phyloP scores from a whole-genome alignment of 2,888 invertebrate genomes.

The Trichogramma evanescens region DNA sequence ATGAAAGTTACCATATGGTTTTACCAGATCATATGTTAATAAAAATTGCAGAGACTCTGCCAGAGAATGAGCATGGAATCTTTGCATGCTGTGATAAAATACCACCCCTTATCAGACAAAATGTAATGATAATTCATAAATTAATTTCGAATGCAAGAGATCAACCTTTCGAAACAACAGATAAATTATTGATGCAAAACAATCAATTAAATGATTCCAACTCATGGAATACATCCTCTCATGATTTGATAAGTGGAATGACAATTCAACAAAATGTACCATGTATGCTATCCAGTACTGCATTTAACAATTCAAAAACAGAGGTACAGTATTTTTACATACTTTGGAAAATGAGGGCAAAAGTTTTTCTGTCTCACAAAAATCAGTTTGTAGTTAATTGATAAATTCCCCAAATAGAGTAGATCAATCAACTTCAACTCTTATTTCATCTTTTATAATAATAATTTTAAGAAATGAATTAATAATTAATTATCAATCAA shows the following conservation, averaged over 20 bases:
- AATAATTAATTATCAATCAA: slow-evolving; percentile 5
- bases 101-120: slow-evolving; percentile 67
- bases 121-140: slow-evolving; percentile 56
- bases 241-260: slow-evolving; percentile 36
- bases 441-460: neutral
- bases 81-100: slow-evolving; percentile 89
- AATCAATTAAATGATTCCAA: slow-evolving; percentile 30
- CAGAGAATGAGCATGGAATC: slow-evolving; percentile 88
- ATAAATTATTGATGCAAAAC: slow-evolving; percentile 35
- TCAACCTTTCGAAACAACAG: slow-evolving; percentile 56
- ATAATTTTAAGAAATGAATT: neutral
- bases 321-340: slow-evolving; percentile 27
- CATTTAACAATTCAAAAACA: slow-evolving; percentile 35
- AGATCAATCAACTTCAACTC: too few relatives aligned
- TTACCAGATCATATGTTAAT: slow-evolving; percentile 94
- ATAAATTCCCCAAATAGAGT: too few relatives aligned
- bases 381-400: too few relatives aligned
- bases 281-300: slow-evolving; percentile 37
- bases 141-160: slow-evolving; percentile 66
- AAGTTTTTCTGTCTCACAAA: neutral
- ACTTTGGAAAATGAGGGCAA: neutral
- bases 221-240: slow-evolving; percentile 34
- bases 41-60: slow-evolving; percentile 78
- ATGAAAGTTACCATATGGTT: slow-evolving; percentile 88
- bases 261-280: slow-evolving; percentile 40